Base-by-base conservation (phyloP, 2,888 invertebrate genomes). In the Tineola bisselliella region DNA sequence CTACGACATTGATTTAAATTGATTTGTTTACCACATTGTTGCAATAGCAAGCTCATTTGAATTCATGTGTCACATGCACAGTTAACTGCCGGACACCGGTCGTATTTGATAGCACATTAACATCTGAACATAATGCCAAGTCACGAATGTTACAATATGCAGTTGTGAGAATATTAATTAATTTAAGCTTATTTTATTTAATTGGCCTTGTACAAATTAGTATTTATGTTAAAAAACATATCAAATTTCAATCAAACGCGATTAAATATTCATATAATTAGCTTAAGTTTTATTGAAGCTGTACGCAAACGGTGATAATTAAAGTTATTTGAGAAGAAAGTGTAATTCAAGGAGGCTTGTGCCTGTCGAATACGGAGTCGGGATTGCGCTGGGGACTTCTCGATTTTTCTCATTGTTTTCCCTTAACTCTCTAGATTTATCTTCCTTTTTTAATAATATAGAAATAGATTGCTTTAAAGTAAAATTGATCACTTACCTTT, bases 31-130 rank as follows among this genome's bases (percentile, higher is more conserved):
- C 48, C 8, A 48, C 48, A 17, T 48, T 48, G 48, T 48, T 48
- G 69, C 71, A 74, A 79, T 78, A 76, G 77, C 72, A 70, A 63
- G 72, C 65, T 71, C 68, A 78, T 82, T 79, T 69, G 74, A 76
- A 80, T 83, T 81, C 83, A 81, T 75, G 75, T 73, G 73, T 75
- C 74, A 76, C 77, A 72, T 74, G 77, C 77, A 77, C 81, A 81
- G 83, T 82, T 81, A 82, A 80, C 76, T 70, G 68, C 69, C 69
- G 73, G 76, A 73, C 73, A 70, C 72, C 13, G 74, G 74, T 71
- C 75, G 74, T 73, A 76, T 83, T 81, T 77, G 79, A 81, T 80
- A 78, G 77, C 77, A 78, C 76, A 79, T 84, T 83, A 83, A 77
- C 77, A 72, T 72, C 72, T 74, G 72, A 76, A 77, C 79, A 74